phyloP scores from a whole-genome alignment of 1,140 invertebrate species.

The Drosophila kikkawai region DNA sequence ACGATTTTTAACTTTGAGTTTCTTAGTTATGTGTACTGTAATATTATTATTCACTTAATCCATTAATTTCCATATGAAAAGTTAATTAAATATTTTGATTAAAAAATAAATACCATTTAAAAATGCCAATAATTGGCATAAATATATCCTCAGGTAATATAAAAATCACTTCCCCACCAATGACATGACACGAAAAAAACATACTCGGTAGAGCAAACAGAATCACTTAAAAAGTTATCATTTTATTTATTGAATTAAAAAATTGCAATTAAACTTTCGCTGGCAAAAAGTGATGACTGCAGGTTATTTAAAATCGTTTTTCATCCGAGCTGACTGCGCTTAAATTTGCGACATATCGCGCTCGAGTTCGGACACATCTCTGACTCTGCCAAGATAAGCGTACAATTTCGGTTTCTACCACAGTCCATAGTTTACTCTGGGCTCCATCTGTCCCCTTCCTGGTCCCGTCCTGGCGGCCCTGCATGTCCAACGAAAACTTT shows the following conservation, averaged over 20 bases:
- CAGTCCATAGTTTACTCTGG: constrained; percentile 24
- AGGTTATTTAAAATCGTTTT: constrained; percentile 24
- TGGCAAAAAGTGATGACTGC: constrained; percentile 25
- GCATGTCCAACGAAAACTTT: constrained; percentile 41
- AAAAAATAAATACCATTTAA: neutral
- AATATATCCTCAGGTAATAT: constrained; percentile 2
- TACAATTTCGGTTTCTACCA: constrained; percentile 16
- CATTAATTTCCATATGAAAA: neutral
- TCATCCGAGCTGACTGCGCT: constrained; percentile 10
- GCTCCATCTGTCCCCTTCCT: constrained; percentile 5
- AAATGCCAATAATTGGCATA: neutral
- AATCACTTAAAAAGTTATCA: constrained; percentile 34
- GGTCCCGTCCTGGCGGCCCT: neutral
- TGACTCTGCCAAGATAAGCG: constrained; percentile 26
- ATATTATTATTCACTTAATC: neutral
- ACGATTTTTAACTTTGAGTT: neutral
- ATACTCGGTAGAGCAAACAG: neutral
- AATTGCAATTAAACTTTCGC: constrained; percentile 29
- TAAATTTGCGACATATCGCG: constrained; percentile 18
- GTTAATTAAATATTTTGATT: neutral
- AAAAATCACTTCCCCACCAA: constrained; percentile 3
- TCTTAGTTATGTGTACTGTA: neutral
- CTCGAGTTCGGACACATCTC: constrained; percentile 27
- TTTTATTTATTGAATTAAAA: constrained; percentile 21
- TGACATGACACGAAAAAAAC: neutral